Evolutionary conservation across 2,797 vertebrate genomes (phyloP), one percentile per base, ranked within the genome.

Genomic region (Acrossocheilus fasciatus): DNA sequence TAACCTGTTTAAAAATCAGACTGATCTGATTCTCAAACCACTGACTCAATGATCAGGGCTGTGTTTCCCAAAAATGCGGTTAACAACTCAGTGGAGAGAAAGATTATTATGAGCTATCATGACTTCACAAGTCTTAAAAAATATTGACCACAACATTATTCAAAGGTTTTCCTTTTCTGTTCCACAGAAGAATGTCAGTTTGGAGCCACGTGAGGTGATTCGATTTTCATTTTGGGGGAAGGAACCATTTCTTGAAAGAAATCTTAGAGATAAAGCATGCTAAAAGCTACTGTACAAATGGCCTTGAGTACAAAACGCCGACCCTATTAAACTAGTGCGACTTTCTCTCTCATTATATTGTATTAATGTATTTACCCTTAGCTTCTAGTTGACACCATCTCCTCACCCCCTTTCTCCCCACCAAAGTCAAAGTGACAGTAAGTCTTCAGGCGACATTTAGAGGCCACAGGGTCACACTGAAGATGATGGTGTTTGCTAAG

Each of bases 331-430:
- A 87, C 88, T 41, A 70, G 68, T 77, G 72, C 47, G 82, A 87
- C 91, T 88, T 86, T 79, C 81, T 90, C 88, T 92, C 94, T 95
- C 94, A 94, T 96, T 95, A 95, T 91, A 92, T 93, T 94, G 92
- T 91, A 94, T 95, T 96, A 95, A 95, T 94, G 92, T 91, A 92
- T 94, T 95, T 95, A 94, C 91, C 94, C 94, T 95, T 94, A 93
- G 93, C 92, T 87, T 86, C 90, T 90, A 90, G 92, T 93, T 94
- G 92, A 95, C 95, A 95, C 92, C 90, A 91, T 92, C 30, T 86
- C 83, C 72, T 89, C 84, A 88, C 89, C 88, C 91, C 52, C 89
- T 87, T 88, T 83, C 88, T 86, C 88, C 89, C 83, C 91, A 90
- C 92, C 91, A 94, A 93, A 96, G 90, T 93, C 87, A 91, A 95